Percentiles rank a stretch among this genome's conserved stretches.
Conservation (phyloP, 2,888 invertebrate genomes). For the Euplexia lucipara region DNA sequence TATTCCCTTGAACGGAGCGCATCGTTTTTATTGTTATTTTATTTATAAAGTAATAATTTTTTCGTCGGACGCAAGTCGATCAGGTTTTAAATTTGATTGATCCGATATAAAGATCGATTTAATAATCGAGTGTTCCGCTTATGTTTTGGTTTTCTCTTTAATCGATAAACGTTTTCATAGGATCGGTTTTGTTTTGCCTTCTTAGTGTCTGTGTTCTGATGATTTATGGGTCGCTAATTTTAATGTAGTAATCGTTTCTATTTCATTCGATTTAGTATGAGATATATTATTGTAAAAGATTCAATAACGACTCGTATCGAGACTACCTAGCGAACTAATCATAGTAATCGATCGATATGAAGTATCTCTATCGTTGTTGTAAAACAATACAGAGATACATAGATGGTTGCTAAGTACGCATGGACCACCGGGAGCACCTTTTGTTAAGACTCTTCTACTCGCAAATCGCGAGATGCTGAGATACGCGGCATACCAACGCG, state of each 20-base stretch:
- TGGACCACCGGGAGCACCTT: slow-evolving; percentile 87
- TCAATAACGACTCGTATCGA: slow-evolving; percentile 38
- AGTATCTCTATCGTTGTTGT: slow-evolving; percentile 65
- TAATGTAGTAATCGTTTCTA: slow-evolving; percentile 69
- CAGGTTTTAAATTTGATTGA: slow-evolving; percentile 91
- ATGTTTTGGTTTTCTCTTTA: slow-evolving; percentile 82
- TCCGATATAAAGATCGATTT: slow-evolving; percentile 90
- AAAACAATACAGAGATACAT: slow-evolving; percentile 78
- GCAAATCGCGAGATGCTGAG: slow-evolving; percentile 88
- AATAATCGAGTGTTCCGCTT: slow-evolving; percentile 88
- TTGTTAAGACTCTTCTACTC: slow-evolving; percentile 85
- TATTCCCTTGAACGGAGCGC: slow-evolving; percentile 88
- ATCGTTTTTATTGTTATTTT: slow-evolving; percentile 91
- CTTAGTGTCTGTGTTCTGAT: slow-evolving; percentile 76
- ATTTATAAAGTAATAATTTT: slow-evolving; percentile 91
- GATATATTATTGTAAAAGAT: slow-evolving; percentile 50
- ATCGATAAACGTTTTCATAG: slow-evolving; percentile 84
- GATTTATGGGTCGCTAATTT: slow-evolving; percentile 80
- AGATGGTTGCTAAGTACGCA: slow-evolving; percentile 77
- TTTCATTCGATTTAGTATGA: slow-evolving; percentile 53
- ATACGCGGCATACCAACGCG: slow-evolving; percentile 87
- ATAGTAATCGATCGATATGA: slow-evolving; percentile 53
- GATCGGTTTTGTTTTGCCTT: slow-evolving; percentile 79
- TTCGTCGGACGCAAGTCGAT: slow-evolving; percentile 87
- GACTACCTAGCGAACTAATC: slow-evolving; percentile 36